Percentiles rank a stretch among this genome's conserved stretches.
Evolutionary conservation across 2,113 vertebrate genomes (phyloP).

Genomic region (Ursus arctos): DNA sequence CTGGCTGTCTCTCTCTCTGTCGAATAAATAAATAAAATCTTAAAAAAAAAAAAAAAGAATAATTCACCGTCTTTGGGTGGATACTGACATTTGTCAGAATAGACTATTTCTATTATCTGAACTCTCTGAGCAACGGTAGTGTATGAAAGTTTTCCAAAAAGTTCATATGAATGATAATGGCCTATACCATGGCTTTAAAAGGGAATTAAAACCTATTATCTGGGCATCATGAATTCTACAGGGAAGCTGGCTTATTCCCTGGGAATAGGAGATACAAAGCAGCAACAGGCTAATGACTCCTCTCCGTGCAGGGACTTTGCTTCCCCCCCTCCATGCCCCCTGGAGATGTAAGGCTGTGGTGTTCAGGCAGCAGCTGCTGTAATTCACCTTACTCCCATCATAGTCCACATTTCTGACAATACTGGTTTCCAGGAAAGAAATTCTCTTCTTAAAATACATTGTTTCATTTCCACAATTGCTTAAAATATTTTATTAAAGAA

Average conservation of each 20-base stretch:
- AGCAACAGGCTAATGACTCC: not conserved
- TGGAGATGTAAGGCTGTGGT: rapidly evolving
- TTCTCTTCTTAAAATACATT: not conserved
- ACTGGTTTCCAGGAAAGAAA: not conserved
- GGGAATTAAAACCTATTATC: not conserved
- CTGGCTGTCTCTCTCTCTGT: too few relatives aligned
- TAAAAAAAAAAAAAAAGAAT: not conserved
- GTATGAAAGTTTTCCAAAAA: not conserved
- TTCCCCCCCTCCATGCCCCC: not conserved
- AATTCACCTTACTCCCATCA: not conserved
- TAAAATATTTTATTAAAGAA: conserved; percentile 59
- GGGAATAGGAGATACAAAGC: rapidly evolving
- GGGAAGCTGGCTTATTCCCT: not conserved
- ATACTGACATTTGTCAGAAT: not conserved
- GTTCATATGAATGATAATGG: not conserved
- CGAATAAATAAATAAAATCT: too few relatives aligned
- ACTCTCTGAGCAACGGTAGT: not conserved
- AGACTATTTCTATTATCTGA: not conserved
- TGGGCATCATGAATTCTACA: not conserved
- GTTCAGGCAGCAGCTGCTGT: not conserved
- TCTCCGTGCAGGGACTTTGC: not conserved
- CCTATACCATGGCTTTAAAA: not conserved
- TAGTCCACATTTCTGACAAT: not conserved
- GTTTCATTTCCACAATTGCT: not conserved
- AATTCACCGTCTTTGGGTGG: not conserved